Percentiles rank a stretch among this genome's conserved stretches.
These are phyloP conservation scores for Hucho hucho DNA, from an alignment of 2,113 vertebrate species.

Conservation along the genomic window DNA sequence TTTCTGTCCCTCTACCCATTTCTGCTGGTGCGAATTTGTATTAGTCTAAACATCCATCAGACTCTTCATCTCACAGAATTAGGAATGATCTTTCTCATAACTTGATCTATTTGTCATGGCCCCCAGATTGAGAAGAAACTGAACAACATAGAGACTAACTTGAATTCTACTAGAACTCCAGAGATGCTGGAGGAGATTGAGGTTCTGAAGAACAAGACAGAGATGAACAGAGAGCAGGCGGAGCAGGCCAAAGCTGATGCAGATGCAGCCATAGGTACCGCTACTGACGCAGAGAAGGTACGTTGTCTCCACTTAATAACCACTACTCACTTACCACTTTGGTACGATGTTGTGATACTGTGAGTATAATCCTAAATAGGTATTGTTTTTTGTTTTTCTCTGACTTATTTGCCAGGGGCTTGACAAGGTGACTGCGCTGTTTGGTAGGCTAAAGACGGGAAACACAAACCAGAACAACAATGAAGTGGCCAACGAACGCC, in stretches of 20 bases:
- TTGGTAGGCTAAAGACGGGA: constrained; percentile 70
- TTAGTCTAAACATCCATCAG: no score
- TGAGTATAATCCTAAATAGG: no score
- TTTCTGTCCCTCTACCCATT: neutral
- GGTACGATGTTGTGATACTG: no score
- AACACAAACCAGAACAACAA: constrained; percentile 35
- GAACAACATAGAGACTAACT: constrained; percentile 52
- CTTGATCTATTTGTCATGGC: constrained; percentile 14
- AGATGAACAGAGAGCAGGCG: constrained; percentile 64
- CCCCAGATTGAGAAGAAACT: constrained; percentile 73
- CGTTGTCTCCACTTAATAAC: neutral
- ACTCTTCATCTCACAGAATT: neutral
- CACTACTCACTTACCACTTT: neutral
- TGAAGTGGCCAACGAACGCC: constrained; percentile 59
- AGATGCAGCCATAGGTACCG: constrained; percentile 47
- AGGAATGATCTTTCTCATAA: constrained; percentile 35
- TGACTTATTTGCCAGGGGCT: constrained; percentile 70
- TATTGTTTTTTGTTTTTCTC: no score
- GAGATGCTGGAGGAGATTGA: constrained; percentile 60
- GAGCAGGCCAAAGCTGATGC: constrained; percentile 57
- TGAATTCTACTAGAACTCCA: constrained; percentile 52
- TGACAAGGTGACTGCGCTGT: constrained; percentile 60
- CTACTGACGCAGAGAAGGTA: constrained; percentile 18
- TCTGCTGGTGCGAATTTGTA: no score
- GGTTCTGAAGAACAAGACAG: constrained; percentile 66